These are phyloP conservation scores for Heliocidaris erythrogramma DNA, from an alignment of 35 echinoderm and acorn worm genomes.

Conservation along the genomic window DNA sequence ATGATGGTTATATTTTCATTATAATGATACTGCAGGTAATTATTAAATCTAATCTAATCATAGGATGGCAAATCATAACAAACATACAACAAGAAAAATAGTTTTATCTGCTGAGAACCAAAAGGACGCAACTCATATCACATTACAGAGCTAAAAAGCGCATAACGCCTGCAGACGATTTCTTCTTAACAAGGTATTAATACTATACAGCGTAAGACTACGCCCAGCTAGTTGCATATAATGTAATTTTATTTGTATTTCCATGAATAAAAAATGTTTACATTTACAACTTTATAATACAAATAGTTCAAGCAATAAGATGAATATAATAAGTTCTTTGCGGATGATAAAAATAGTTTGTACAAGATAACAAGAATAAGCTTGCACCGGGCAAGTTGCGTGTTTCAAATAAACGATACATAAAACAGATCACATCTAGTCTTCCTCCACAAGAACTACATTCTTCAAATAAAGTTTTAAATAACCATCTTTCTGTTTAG, in stretches of 20 bases:
- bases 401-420: neutral
- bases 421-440: neutral
- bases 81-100: neutral
- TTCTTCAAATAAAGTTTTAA: neutral
- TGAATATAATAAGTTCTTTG: neutral
- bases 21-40: neutral
- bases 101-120: neutral
- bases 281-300: conserved; percentile 5
- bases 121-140: neutral
- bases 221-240: neutral
- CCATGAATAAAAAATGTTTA: neutral
- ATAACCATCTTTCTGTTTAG: neutral
- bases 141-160: no score
- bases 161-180: neutral
- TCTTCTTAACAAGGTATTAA: neutral
- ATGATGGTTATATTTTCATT: neutral
- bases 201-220: neutral
- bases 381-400: conserved; percentile 13
- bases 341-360: neutral
- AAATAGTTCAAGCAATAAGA: conserved; percentile 1
- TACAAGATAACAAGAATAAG: conserved; percentile 4
- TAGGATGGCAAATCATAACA: neutral
- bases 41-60: neutral
- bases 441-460: neutral
- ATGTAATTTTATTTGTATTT: neutral